Evolutionary conservation across 64 coral and sea anemone species (phyloP).

Genomic region (Pocillopora damicornis): DNA sequence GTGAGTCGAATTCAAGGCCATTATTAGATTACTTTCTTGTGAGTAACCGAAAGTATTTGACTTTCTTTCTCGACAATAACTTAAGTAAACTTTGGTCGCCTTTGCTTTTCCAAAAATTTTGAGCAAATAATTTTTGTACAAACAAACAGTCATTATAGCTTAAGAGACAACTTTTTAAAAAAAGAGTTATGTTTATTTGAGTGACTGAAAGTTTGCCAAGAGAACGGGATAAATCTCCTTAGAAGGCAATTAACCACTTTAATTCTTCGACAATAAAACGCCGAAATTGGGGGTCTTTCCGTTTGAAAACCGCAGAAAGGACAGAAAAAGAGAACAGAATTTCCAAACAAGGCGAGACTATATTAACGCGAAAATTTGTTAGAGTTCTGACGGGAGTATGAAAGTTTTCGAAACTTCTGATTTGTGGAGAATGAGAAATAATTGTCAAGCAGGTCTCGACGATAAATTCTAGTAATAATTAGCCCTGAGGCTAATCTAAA

Average conservation of each 20-base stretch:
- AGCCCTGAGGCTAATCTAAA: slow-evolving; percentile 39
- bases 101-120: background rate
- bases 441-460: slow-evolving; percentile 37
- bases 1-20: too few relatives aligned
- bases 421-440: background rate
- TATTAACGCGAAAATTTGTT: background rate
- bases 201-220: slow-evolving; percentile 10
- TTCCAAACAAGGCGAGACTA: background rate
- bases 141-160: background rate
- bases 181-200: slow-evolving; percentile 3
- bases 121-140: background rate
- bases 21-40: background rate
- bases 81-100: background rate
- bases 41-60: background rate
- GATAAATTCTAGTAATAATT: slow-evolving; percentile 23
- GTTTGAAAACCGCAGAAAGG: background rate
- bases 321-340: background rate
- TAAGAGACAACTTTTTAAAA: background rate
- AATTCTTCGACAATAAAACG: background rate
- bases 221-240: background rate
- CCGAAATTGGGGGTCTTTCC: background rate
- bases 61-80: background rate
- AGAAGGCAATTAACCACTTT: slow-evolving; percentile 34
- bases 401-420: background rate
- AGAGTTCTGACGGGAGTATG: background rate